A percentile compares a stretch with the other conserved stretches of the same genome.
phyloP scores from a whole-genome alignment of 2,888 invertebrate genomes.

The Anoplius nigerrimus region DNA sequence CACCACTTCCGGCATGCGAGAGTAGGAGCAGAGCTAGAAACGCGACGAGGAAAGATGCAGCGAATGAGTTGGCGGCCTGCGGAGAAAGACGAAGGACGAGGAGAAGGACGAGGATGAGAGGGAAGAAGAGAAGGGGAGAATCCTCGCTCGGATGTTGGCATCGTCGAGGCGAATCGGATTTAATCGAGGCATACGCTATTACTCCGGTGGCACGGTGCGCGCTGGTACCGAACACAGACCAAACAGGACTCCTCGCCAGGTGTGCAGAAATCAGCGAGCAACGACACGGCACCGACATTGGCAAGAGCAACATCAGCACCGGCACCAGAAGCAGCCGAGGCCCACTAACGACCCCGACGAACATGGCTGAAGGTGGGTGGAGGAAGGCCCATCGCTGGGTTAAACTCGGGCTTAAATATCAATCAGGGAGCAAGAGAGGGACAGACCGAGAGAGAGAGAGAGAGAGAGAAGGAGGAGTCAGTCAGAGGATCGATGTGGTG shows the following conservation, averaged over 20 bases:
- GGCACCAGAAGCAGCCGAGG: constrained; percentile 57
- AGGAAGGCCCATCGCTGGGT: constrained; percentile 52
- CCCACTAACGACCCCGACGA: constrained; percentile 67
- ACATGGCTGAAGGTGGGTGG: constrained; percentile 55
- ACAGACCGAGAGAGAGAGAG: constrained; percentile 31
- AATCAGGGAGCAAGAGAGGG: constrained; percentile 64
- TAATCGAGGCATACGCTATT: constrained; percentile 61
- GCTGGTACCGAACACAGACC: constrained; percentile 31
- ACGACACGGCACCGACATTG: constrained; percentile 56
- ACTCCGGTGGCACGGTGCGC: constrained; percentile 49
- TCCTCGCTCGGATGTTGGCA: constrained; percentile 42
- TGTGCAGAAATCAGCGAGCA: constrained; percentile 63
- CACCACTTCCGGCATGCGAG: constrained; percentile 12
- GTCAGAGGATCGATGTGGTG: constrained; percentile 40
- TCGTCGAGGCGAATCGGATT: constrained; percentile 55
- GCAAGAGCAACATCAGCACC: constrained; percentile 46
- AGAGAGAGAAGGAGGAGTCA: constrained; percentile 20
- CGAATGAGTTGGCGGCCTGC: constrained; percentile 17
- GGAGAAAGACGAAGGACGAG: neutral
- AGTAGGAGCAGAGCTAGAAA: neutral
- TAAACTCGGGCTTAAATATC: constrained; percentile 70
- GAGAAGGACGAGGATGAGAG: constrained; percentile 1
- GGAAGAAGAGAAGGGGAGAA: constrained; percentile 9
- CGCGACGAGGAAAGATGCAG: constrained; percentile 14
- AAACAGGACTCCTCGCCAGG: constrained; percentile 50